Evolutionary conservation across 2,888 invertebrate species (phyloP).

Genomic region (Smittia sp.): DNA sequence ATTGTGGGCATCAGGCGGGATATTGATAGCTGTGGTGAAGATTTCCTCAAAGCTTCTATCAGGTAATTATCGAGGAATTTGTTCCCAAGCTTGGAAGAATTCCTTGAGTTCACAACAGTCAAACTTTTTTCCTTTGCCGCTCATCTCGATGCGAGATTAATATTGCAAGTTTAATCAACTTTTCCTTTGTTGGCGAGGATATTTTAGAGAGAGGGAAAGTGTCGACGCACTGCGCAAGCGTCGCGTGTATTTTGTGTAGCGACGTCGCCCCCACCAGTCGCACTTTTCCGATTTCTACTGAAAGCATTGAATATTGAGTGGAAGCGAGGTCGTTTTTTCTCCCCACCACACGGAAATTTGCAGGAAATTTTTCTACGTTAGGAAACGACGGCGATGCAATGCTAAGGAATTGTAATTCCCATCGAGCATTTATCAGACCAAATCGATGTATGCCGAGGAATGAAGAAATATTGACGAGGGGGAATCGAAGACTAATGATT

Average conservation of each 20-base stretch:
- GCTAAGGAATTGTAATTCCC: conserved; percentile 25
- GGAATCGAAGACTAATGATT: background rate
- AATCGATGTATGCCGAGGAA: conserved; percentile 5
- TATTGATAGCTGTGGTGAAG: background rate
- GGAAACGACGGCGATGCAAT: background rate
- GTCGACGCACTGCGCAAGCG: conserved; percentile 13
- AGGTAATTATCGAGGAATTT: background rate
- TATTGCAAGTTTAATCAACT: conserved; percentile 39
- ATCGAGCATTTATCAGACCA: conserved; percentile 29
- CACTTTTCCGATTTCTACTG: background rate
- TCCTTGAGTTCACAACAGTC: background rate
- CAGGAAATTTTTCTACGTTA: conserved; percentile 3
- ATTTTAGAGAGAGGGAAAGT: conserved; percentile 28
- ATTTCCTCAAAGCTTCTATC: too few relatives aligned
- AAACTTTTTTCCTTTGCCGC: background rate
- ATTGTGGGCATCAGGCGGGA: background rate
- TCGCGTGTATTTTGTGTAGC: conserved; percentile 32
- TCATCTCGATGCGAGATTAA: conserved; percentile 27
- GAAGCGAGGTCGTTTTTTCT: background rate
- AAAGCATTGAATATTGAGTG: conserved; percentile 22
- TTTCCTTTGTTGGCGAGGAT: conserved; percentile 4
- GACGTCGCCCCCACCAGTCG: conserved; percentile 24
- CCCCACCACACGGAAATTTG: too few relatives aligned
- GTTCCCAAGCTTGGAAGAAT: background rate
- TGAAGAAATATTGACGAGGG: conserved; percentile 15